Percentiles rank a stretch among this genome's conserved stretches.
Conservation (phyloP, 2,113 vertebrate species). For the Pseudopodoces humilis region DNA sequence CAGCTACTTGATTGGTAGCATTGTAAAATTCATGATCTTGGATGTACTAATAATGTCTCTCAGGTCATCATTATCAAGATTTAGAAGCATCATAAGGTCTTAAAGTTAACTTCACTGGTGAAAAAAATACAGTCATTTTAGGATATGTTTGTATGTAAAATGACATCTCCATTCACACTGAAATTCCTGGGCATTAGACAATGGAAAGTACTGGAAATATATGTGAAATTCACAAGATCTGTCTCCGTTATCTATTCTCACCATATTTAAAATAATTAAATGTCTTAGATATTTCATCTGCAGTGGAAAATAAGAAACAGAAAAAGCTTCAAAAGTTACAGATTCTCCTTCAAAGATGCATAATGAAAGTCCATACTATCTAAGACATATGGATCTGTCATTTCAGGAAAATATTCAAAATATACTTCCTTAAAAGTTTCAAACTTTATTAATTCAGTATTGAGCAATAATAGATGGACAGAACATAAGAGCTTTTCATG, state of each 20-base stretch:
- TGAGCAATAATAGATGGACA: not conserved
- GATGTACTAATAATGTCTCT: slow-evolving; percentile 46
- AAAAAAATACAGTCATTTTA: not conserved
- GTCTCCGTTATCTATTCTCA: not conserved
- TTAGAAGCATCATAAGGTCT: slow-evolving; percentile 21
- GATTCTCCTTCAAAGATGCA: not conserved
- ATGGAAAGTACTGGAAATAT: not conserved
- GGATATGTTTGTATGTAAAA: not conserved
- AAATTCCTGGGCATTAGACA: not conserved
- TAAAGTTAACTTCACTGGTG: not conserved
- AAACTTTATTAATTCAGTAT: not conserved
- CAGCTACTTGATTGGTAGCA: slow-evolving; percentile 15
- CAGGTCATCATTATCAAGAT: slow-evolving; percentile 52
- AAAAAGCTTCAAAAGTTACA: not conserved
- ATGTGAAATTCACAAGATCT: not conserved
- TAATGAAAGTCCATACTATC: not conserved
- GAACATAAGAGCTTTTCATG: not conserved
- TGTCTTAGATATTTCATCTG: not conserved
- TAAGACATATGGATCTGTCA: not conserved
- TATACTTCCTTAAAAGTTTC: not conserved
- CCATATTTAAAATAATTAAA: not conserved
- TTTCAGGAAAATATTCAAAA: slow-evolving; percentile 22
- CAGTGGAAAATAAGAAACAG: not conserved
- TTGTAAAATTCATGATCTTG: slow-evolving; percentile 40
- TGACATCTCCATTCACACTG: not conserved